Evolutionary conservation across 2,113 vertebrate species (phyloP).

Genomic region (Percopsis transmontana): DNA sequence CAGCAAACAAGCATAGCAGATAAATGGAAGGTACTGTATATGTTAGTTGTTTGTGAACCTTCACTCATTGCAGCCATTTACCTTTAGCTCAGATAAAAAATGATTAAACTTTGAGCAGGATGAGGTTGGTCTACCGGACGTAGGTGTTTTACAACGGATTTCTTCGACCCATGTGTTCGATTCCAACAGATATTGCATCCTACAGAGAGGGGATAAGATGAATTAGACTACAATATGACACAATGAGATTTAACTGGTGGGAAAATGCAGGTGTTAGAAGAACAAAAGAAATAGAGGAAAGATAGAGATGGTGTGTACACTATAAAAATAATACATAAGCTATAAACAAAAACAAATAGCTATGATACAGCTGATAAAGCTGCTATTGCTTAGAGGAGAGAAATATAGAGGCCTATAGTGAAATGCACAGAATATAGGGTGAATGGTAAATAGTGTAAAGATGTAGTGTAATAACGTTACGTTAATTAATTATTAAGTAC

Average conservation of each 20-base stretch:
- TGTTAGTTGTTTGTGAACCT: not conserved
- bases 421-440: too few relatives aligned
- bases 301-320: too few relatives aligned
- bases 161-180: conserved; percentile 74
- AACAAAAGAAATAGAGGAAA: too few relatives aligned
- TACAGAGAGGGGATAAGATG: conserved; percentile 33
- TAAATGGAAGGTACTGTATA: not conserved
- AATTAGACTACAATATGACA: not conserved
- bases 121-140: too few relatives aligned
- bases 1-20: not conserved
- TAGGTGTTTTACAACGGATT: conserved; percentile 28
- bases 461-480: not conserved
- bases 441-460: not conserved
- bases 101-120: too few relatives aligned
- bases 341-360: too few relatives aligned
- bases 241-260: not conserved
- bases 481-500: not conserved
- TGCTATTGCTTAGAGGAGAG: too few relatives aligned
- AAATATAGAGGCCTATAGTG: too few relatives aligned
- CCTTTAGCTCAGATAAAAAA: conserved; percentile 59
- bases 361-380: too few relatives aligned
- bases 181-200: conserved; percentile 77
- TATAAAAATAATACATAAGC: too few relatives aligned
- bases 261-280: too few relatives aligned
- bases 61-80: conserved; percentile 68